These are phyloP conservation scores for Odontocolon sp. DNA, from an alignment of 2,888 invertebrate genomes.

Conservation along the genomic window DNA sequence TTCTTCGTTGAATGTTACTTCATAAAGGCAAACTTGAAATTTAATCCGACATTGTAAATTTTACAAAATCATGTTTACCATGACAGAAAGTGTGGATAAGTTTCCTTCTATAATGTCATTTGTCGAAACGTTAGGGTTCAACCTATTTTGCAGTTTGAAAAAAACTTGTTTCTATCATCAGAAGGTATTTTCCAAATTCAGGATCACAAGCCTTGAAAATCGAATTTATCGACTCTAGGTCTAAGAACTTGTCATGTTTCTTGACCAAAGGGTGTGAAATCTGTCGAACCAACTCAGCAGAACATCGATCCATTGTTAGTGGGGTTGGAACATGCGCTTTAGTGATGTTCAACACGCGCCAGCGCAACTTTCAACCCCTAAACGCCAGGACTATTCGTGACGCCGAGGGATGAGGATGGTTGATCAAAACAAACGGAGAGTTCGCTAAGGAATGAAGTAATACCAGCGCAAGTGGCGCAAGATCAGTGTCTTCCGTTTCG, in stretches of 20 bases:
- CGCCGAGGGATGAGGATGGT: constrained; percentile 54
- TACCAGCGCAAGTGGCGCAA: constrained; percentile 46
- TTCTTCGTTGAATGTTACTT: too few relatives aligned
- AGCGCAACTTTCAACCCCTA: constrained; percentile 27
- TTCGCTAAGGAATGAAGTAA: constrained; percentile 55
- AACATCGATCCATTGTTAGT: constrained; percentile 59
- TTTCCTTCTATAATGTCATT: too few relatives aligned
- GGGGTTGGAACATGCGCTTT: constrained; percentile 60
- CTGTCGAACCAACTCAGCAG: constrained; percentile 34
- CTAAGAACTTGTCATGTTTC: not conserved
- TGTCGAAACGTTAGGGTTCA: too few relatives aligned
- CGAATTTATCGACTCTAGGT: constrained; percentile 17
- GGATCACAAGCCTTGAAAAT: too few relatives aligned
- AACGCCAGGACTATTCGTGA: constrained; percentile 42
- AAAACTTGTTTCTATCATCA: too few relatives aligned
- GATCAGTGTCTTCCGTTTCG: constrained; percentile 17
- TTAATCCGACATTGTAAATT: too few relatives aligned
- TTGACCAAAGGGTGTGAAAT: not conserved
- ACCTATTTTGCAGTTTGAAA: too few relatives aligned
- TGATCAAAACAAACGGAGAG: constrained; percentile 65
- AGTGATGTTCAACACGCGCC: constrained; percentile 23
- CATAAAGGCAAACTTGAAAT: too few relatives aligned
- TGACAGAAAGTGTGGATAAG: too few relatives aligned
- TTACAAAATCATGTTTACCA: too few relatives aligned
- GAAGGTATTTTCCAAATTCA: too few relatives aligned